phyloP scores from a whole-genome alignment of 2,888 invertebrate genomes.

The Acanthacorydalis orientalis region DNA sequence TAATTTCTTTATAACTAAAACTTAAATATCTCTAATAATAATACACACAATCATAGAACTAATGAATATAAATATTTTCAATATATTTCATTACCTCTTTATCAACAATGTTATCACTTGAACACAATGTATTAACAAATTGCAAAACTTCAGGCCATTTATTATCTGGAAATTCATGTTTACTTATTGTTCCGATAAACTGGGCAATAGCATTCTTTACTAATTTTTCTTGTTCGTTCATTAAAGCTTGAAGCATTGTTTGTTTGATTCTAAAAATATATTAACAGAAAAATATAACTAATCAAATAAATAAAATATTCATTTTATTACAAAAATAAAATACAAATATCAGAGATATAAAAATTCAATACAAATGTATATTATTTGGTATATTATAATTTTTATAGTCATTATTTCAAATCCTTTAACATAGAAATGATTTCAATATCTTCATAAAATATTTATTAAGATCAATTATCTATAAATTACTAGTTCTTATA shows the following conservation, averaged over 20 bases:
- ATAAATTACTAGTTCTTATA: too few relatives aligned
- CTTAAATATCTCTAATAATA: not conserved
- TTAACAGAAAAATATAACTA: too few relatives aligned
- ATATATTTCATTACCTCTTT: slow-evolving; percentile 33
- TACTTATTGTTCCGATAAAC: slow-evolving; percentile 51
- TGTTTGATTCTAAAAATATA: slow-evolving; percentile 33
- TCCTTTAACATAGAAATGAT: too few relatives aligned
- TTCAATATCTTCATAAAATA: too few relatives aligned
- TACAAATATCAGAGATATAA: too few relatives aligned
- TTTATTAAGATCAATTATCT: too few relatives aligned
- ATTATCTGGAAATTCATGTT: slow-evolving; percentile 47
- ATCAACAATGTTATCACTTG: slow-evolving; percentile 33
- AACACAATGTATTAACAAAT: slow-evolving; percentile 38
- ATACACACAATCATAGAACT: not conserved
- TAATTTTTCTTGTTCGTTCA: slow-evolving; percentile 41
- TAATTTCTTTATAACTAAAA: not conserved
- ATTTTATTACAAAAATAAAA: too few relatives aligned
- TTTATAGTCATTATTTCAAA: too few relatives aligned
- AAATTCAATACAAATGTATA: too few relatives aligned
- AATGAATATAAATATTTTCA: not conserved
- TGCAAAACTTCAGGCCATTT: slow-evolving; percentile 49
- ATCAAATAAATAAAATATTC: too few relatives aligned
- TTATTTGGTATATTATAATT: too few relatives aligned
- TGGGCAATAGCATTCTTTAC: slow-evolving; percentile 56
- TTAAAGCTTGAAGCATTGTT: slow-evolving; percentile 40